phyloP scores from a whole-genome alignment of 1,140 invertebrate species.

The Chrysoperla carnea region DNA sequence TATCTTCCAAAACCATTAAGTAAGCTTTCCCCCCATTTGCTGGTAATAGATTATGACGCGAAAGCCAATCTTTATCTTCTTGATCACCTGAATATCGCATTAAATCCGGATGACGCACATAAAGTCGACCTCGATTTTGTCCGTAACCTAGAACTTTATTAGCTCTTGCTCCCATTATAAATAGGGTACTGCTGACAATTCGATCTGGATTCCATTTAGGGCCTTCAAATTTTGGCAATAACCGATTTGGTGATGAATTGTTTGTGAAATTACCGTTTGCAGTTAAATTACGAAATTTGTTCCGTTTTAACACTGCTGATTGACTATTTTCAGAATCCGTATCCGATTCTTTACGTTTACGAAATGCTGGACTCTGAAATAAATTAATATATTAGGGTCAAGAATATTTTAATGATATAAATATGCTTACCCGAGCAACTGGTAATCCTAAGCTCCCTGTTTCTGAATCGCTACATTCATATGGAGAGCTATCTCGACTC shows the following conservation, averaged over 20 bases:
- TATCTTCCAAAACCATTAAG: slow-evolving; percentile 64
- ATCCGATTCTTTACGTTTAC: slow-evolving; percentile 42
- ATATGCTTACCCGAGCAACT: slow-evolving; percentile 10
- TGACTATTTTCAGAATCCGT: slow-evolving; percentile 32
- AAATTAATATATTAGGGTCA: not conserved
- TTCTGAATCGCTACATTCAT: slow-evolving; percentile 31
- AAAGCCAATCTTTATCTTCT: slow-evolving; percentile 68
- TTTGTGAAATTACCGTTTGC: not conserved
- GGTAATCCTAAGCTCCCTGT: slow-evolving; percentile 21
- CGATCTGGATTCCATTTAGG: slow-evolving; percentile 58
- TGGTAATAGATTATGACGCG: slow-evolving; percentile 54
- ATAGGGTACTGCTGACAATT: slow-evolving; percentile 45
- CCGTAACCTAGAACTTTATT: slow-evolving; percentile 60
- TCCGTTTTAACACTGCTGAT: slow-evolving; percentile 23
- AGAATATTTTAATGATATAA: slow-evolving; percentile 3
- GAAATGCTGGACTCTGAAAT: slow-evolving; percentile 29
- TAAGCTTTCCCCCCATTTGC: slow-evolving; percentile 62
- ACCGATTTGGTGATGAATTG: slow-evolving; percentile 12
- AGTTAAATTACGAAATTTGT: slow-evolving; percentile 6
- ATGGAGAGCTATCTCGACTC: slow-evolving; percentile 25
- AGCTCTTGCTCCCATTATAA: slow-evolving; percentile 64
- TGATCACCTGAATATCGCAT: slow-evolving; percentile 62
- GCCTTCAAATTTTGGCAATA: slow-evolving; percentile 19
- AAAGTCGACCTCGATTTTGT: slow-evolving; percentile 52
- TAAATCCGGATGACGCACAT: slow-evolving; percentile 59